phyloP scores from a whole-genome alignment of 2,888 invertebrate genomes.

The Eupelmus urozonus region DNA sequence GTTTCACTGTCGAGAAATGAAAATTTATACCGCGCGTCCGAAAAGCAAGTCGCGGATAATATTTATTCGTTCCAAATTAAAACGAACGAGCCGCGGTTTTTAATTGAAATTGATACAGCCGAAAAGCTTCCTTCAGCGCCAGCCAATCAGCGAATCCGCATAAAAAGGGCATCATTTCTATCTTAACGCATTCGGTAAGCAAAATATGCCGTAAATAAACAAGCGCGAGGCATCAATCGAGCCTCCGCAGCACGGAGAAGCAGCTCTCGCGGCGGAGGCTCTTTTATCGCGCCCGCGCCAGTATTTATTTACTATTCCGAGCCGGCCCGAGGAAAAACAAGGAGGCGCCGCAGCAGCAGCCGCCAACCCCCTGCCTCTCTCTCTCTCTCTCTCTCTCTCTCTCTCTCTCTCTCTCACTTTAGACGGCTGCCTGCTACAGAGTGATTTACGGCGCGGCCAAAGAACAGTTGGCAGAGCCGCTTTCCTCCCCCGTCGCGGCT shows the following conservation, averaged over 20 bases:
- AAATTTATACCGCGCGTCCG: neutral
- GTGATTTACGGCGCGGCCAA: conserved; percentile 66
- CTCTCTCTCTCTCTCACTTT: conserved; percentile 36
- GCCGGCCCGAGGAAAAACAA: conserved; percentile 51
- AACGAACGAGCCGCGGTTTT: too few relatives aligned
- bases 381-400: conserved; percentile 28
- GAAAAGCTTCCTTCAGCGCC: too few relatives aligned
- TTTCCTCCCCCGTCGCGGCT: too few relatives aligned
- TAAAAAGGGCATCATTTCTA: too few relatives aligned
- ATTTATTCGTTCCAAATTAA: too few relatives aligned
- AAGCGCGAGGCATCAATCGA: neutral
- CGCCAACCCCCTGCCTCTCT: conserved; percentile 45
- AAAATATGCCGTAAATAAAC: neutral
- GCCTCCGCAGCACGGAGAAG: too few relatives aligned
- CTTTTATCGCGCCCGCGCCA: conserved; percentile 51
- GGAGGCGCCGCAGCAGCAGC: conserved; percentile 26
- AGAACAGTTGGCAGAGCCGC: conserved; percentile 65
- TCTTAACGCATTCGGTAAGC: neutral
- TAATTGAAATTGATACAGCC: too few relatives aligned
- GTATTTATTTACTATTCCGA: conserved; percentile 62
- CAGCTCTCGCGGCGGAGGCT: conserved; percentile 21
- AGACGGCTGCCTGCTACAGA: conserved; percentile 62
- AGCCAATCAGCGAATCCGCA: too few relatives aligned
- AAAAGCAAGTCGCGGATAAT: too few relatives aligned
- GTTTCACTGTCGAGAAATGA: neutral